Evolutionary conservation across 64 coral and sea anemone genomes (phyloP).

Genomic region (Montipora sp.): DNA sequence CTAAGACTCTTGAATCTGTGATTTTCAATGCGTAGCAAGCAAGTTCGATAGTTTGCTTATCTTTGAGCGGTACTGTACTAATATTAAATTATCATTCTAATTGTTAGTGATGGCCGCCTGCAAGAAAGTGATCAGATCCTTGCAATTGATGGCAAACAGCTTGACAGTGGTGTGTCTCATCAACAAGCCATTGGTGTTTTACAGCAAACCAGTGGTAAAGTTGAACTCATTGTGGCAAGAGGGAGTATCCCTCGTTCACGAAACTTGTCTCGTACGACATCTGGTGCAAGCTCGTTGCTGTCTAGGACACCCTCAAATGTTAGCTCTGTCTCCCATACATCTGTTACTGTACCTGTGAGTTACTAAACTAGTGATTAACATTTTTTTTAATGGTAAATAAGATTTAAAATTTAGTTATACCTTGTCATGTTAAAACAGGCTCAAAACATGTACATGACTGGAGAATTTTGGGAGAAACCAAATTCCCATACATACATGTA

Average conservation of each 20-base stretch:
- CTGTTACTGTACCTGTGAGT: constrained; percentile 80
- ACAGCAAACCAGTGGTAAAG: constrained; percentile 88
- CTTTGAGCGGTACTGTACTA: not conserved
- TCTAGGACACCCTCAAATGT: constrained; percentile 89
- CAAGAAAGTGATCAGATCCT: constrained; percentile 99
- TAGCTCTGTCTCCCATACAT: constrained; percentile 81
- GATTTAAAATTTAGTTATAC: too few species aligned
- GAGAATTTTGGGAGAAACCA: too few species aligned
- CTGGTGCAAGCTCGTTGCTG: constrained; percentile 83
- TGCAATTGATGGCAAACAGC: constrained; percentile 84
- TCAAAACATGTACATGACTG: too few species aligned
- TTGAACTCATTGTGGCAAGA: constrained; percentile 96
- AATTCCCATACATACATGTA: too few species aligned
- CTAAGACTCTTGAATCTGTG: too few species aligned
- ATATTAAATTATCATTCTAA: not conserved
- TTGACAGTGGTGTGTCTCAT: constrained; percentile 95
- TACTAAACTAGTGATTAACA: too few species aligned
- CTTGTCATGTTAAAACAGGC: too few species aligned
- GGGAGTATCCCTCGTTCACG: constrained; percentile 84
- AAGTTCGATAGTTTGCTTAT: not conserved
- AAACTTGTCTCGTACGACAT: constrained; percentile 86
- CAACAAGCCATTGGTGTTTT: constrained; percentile 96
- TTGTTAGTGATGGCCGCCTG: constrained; percentile 81
- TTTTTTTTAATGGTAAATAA: too few species aligned
- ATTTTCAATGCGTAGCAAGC: too few species aligned